Conservation (phyloP, 2,888 invertebrate genomes). For the Rhamphomyia laevipes region DNA sequence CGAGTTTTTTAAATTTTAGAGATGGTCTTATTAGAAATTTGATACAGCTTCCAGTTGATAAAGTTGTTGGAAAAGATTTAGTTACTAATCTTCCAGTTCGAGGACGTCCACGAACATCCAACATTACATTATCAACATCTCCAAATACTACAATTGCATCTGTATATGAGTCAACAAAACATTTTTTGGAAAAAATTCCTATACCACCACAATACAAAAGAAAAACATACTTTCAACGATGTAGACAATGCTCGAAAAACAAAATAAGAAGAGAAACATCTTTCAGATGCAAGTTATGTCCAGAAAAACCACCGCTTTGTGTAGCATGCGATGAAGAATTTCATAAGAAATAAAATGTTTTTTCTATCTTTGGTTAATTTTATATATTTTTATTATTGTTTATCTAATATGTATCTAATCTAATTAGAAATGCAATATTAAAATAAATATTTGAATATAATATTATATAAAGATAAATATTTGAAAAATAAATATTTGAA, state of each 20-base stretch:
- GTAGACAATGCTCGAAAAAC: conserved; percentile 6
- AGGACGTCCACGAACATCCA: neutral
- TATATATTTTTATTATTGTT: no score
- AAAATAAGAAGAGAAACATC: conserved; percentile 10
- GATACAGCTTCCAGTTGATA: neutral
- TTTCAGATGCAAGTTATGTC: conserved; percentile 10
- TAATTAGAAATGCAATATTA: no score
- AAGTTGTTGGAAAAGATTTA: neutral
- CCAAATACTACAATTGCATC: no score
- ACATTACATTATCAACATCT: neutral
- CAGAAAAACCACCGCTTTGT: conserved; percentile 7
- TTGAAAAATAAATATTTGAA: no score
- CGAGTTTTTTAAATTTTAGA: conserved; percentile 6
- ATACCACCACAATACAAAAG: conserved; percentile 6
- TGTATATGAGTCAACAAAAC: no score
- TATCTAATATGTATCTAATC: no score
- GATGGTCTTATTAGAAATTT: neutral
- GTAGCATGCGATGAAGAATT: no score
- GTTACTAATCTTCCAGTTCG: neutral
- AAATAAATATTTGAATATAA: no score
- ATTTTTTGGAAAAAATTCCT: conserved; percentile 10
- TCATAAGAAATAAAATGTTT: no score
- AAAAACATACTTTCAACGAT: conserved; percentile 6
- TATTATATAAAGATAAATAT: no score
- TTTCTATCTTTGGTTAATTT: no score